Percentiles rank a stretch among this genome's conserved stretches.
Conservation (phyloP, 1,140 invertebrate species). For the Drosophila tani region DNA sequence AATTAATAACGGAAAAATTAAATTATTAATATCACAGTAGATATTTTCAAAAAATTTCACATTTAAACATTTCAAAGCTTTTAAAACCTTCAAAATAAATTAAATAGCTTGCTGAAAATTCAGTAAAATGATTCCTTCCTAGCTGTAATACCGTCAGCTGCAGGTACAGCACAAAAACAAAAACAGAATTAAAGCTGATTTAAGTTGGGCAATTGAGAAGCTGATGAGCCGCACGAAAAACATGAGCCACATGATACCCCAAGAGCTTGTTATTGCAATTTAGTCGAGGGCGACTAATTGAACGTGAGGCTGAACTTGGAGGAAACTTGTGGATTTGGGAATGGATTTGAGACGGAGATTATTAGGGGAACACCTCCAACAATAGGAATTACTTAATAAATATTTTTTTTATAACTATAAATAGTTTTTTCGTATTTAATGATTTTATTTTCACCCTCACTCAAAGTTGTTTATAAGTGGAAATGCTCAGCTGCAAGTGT, state of each 20-base stretch:
- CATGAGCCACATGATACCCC: slow-evolving; percentile 37
- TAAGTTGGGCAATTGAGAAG: slow-evolving; percentile 33
- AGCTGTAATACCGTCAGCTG: not conserved
- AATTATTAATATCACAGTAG: no score
- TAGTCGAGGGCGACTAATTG: slow-evolving; percentile 49
- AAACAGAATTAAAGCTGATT: slow-evolving; percentile 32
- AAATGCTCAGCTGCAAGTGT: not conserved
- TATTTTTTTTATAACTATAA: not conserved
- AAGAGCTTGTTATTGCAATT: slow-evolving; percentile 55
- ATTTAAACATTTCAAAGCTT: not conserved
- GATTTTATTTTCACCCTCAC: not conserved
- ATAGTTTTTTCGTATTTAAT: not conserved
- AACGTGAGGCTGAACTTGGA: slow-evolving; percentile 29
- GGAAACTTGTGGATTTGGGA: slow-evolving; percentile 10
- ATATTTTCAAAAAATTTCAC: no score
- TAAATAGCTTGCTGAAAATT: not conserved
- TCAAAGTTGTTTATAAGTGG: not conserved
- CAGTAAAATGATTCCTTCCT: not conserved
- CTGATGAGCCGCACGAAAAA: slow-evolving; percentile 31
- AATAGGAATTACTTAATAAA: not conserved
- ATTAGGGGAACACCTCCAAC: not conserved
- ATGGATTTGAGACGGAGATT: slow-evolving; percentile 6
- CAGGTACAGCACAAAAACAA: not conserved
- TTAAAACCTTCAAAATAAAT: not conserved
- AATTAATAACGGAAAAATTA: no score